phyloP scores from a whole-genome alignment of 2,888 invertebrate species.

The Melinaea menophilus region DNA sequence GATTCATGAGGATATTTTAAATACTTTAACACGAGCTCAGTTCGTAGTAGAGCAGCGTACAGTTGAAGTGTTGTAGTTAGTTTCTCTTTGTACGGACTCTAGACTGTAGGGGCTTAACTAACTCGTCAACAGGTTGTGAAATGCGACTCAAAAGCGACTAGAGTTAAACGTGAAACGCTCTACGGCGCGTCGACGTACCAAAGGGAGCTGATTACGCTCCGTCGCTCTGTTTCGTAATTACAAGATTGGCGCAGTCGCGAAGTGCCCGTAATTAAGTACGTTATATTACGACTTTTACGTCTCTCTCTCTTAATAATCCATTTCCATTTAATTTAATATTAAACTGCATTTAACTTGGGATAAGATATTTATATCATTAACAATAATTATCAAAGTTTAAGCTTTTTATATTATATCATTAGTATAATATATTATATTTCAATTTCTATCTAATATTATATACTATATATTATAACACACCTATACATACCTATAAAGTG shows the following conservation, averaged over 20 bases:
- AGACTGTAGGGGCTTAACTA: conserved; percentile 60
- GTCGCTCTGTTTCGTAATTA: conserved; percentile 68
- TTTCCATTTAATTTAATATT: conserved; percentile 20
- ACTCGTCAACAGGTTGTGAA: conserved; percentile 75
- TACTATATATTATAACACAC: no score
- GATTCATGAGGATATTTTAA: conserved; percentile 19
- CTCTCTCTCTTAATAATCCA: conserved; percentile 26
- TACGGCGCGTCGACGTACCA: conserved; percentile 60
- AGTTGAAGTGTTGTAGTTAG: conserved; percentile 38
- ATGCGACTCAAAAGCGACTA: conserved; percentile 62
- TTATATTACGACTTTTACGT: conserved; percentile 55
- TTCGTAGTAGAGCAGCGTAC: conserved; percentile 24
- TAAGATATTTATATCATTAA: no score
- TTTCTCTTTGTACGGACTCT: conserved; percentile 56
- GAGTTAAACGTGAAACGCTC: conserved; percentile 57
- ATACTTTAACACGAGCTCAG: conserved; percentile 9
- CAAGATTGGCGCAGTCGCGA: conserved; percentile 68
- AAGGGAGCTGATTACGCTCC: conserved; percentile 71
- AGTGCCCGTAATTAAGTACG: conserved; percentile 72
- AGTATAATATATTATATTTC: no score
- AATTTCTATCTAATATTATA: no score
- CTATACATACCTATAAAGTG: no score
- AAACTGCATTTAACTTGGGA: no score
- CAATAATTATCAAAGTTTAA: no score
- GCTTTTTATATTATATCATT: no score